These are phyloP conservation scores for Crotalus helleri DNA, from an alignment of 2,113 vertebrate species.

Conservation along the genomic window DNA sequence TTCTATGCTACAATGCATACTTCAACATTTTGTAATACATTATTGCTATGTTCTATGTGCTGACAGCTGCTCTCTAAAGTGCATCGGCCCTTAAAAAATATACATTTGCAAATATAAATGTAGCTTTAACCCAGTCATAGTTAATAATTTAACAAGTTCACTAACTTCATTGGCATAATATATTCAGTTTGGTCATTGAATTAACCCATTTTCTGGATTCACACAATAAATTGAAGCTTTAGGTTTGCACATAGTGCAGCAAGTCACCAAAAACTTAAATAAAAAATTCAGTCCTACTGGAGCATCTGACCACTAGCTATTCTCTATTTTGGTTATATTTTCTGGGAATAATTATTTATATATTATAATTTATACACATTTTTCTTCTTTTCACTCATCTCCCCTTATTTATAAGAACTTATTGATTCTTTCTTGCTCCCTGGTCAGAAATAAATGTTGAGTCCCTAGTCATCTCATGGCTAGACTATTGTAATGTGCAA, in stretches of 20 bases:
- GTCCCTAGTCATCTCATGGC: neutral
- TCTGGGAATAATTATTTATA: slow-evolving; percentile 26
- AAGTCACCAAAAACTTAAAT: neutral
- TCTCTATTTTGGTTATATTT: slow-evolving; percentile 14
- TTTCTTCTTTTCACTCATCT: slow-evolving; percentile 45
- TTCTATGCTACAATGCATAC: neutral
- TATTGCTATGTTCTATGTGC: neutral
- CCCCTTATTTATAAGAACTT: slow-evolving; percentile 35
- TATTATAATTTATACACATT: neutral
- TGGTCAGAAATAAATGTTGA: neutral
- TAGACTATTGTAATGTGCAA: neutral
- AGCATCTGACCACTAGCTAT: neutral
- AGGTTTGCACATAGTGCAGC: neutral
- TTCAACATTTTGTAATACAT: slow-evolving; percentile 5
- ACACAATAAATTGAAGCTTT: neutral
- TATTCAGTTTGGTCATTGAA: neutral
- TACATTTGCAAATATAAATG: neutral
- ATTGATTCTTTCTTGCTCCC: slow-evolving; percentile 44
- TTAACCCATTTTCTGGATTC: neutral
- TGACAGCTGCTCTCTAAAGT: slow-evolving; percentile 3
- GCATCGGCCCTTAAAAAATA: slow-evolving; percentile 17
- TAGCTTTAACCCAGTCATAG: neutral
- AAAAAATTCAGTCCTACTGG: neutral
- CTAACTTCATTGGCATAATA: neutral
- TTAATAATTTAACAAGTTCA: neutral